These are phyloP conservation scores for Goniozus legneri DNA, from an alignment of 1,140 invertebrate species.

Conservation along the genomic window DNA sequence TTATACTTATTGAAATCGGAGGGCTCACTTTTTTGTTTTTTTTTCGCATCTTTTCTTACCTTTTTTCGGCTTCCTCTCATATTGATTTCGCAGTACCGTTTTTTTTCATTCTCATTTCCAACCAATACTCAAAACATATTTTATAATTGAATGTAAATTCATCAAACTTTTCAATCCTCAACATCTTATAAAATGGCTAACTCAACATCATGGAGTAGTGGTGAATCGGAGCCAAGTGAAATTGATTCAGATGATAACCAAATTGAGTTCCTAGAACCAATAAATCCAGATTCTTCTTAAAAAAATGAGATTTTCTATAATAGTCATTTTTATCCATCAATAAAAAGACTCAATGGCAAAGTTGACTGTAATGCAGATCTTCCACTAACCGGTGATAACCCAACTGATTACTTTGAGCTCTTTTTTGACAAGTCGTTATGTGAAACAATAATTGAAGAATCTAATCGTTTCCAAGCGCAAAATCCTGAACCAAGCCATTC, in stretches of 20 bases:
- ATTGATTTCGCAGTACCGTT: too few relatives aligned
- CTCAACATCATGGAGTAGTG: background rate
- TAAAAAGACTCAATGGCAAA: background rate
- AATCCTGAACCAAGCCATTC: background rate
- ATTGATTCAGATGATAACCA: background rate
- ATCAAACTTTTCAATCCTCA: too few relatives aligned
- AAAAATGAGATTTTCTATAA: background rate
- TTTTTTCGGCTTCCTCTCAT: too few relatives aligned
- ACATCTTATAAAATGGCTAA: too few relatives aligned
- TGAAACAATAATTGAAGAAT: background rate
- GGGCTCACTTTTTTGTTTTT: too few relatives aligned
- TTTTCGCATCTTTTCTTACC: too few relatives aligned
- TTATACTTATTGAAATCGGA: too few relatives aligned
- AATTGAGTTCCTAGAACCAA: background rate
- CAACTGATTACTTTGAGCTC: background rate
- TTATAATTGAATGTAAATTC: too few relatives aligned
- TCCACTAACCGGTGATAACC: background rate
- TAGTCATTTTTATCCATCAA: background rate
- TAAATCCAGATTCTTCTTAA: background rate
- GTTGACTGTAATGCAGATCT: background rate
- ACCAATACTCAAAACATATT: too few relatives aligned
- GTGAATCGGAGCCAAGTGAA: background rate
- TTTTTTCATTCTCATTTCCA: too few relatives aligned
- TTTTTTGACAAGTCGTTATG: background rate
- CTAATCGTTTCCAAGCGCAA: background rate